phyloP scores from a whole-genome alignment of 1,140 invertebrate genomes.

The Caenorhabditis briggsae region DNA sequence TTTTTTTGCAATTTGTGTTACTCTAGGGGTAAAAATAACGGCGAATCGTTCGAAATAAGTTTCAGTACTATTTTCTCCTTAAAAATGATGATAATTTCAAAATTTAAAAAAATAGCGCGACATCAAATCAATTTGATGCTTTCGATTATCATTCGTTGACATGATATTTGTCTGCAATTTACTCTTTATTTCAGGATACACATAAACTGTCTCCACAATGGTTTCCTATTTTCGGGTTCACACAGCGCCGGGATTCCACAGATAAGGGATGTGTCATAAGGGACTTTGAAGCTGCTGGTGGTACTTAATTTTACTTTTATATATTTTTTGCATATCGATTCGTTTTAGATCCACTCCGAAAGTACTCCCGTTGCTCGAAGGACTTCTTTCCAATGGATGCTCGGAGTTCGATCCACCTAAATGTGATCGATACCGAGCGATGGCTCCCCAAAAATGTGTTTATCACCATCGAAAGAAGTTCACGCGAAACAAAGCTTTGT shows the following conservation, averaged over 20 bases:
- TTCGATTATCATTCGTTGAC: no score
- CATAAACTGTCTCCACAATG: neutral
- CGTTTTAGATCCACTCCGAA: slow-evolving; percentile 51
- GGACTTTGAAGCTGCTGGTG: neutral
- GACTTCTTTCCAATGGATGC: slow-evolving; percentile 60
- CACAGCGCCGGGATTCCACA: neutral
- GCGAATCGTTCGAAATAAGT: no score
- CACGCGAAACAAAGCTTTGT: neutral
- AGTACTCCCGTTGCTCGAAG: slow-evolving; percentile 62
- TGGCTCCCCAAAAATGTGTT: slow-evolving; percentile 81
- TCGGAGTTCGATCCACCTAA: no score
- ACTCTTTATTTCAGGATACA: no score
- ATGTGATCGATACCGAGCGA: slow-evolving; percentile 6
- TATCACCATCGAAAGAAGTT: slow-evolving; percentile 82
- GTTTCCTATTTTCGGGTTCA: neutral
- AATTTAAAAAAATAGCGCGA: no score
- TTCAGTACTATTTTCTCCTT: no score
- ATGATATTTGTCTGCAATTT: no score
- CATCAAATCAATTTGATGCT: neutral
- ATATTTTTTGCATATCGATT: no score
- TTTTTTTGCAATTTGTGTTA: no score
- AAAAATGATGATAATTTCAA: no score
- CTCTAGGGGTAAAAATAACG: no score
- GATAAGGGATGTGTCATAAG: neutral
- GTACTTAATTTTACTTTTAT: neutral